A percentile compares a stretch with the other conserved stretches of the same genome.
These are phyloP conservation scores for Poecilobothrus nobilitatus DNA, from an alignment of 2,888 invertebrate genomes.

Conservation along the genomic window DNA sequence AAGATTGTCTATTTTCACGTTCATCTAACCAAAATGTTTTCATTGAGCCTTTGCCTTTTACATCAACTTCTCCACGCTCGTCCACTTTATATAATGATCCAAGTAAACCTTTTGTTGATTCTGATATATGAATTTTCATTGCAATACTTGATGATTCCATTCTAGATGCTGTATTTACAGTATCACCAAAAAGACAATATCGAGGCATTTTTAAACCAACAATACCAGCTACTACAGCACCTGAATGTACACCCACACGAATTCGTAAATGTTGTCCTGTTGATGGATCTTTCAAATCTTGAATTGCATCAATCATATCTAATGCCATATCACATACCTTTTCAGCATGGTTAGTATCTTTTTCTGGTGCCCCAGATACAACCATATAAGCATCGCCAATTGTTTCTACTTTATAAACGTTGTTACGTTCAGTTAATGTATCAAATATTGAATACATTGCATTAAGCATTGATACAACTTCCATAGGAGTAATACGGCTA, in stretches of 20 bases:
- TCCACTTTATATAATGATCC: constrained; percentile 63
- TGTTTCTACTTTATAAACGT: constrained; percentile 96
- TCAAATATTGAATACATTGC: constrained; percentile 98
- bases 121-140: constrained; percentile 92
- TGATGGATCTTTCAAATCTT: constrained; percentile 83
- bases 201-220: constrained; percentile 90
- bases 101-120: constrained; percentile 71
- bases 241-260: constrained; percentile 81
- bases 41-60: constrained; percentile 87
- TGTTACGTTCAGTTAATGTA: constrained; percentile 81
- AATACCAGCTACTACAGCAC: constrained; percentile 87
- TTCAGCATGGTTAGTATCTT: constrained; percentile 82
- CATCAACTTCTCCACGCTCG: constrained; percentile 75
- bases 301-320: constrained; percentile 91
- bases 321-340: constrained; percentile 91
- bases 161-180: constrained; percentile 81
- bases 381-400: constrained; percentile 99
- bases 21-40: constrained; percentile 82
- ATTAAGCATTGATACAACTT: constrained; percentile 95
- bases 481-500: constrained; percentile 91
- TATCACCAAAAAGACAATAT: constrained; percentile 66
- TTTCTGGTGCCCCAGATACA: constrained; percentile 88
- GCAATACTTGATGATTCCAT: constrained; percentile 91
- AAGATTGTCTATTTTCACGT: constrained; percentile 56
- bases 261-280: constrained; percentile 78